Base-by-base conservation (phyloP, 1,140 invertebrate genomes). In the Drosophila auraria region DNA sequence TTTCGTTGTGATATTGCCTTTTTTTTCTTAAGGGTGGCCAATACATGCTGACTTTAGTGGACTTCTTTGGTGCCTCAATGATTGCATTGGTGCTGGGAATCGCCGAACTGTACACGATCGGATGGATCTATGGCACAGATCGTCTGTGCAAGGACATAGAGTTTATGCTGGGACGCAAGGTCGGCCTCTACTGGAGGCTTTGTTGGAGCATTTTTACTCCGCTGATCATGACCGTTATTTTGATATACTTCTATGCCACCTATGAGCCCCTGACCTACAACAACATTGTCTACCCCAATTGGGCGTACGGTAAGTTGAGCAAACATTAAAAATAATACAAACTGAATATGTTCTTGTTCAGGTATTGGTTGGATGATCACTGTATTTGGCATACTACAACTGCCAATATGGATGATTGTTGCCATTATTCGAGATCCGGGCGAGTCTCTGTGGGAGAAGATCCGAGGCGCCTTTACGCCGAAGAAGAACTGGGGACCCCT, bases 141-240 rank as follows among this genome's bases (percentile, higher is more conserved):
- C 94, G 95, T 23, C 93, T 96, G 27, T 94, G 95, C 61, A 92
- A 94, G 44, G 95, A 96, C 73, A 92, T 95, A 17, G 95, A 95
- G 78, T 96, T 95, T 74, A 98, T 98, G 97, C 93, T 97, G 27
- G 94, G 95, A 3, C 94, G 94, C 66, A 94, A 95, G 74, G 95
- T 97, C 0, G 95, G 95, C 1, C 82, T 95, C 11, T 98, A 97
- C 87, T 98, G 97, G 97, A 95, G 96, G 83, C 70, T 97, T 7
- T 97, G 96, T 60, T 98, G 97, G 97, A 95, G 95, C n/a, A 83
- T 97, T 6, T 86, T 97, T 15, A 96, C 96, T 27, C 97, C 97
- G 0, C 58, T 96, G 8, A 93, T 96, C 40, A 93, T 98, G 27
- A 93, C 95, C 14, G 93, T 95, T 3, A 96, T 96, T 70, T 91